These are phyloP conservation scores for Epirrita christyi DNA, from an alignment of 2,888 invertebrate species.

Conservation along the genomic window DNA sequence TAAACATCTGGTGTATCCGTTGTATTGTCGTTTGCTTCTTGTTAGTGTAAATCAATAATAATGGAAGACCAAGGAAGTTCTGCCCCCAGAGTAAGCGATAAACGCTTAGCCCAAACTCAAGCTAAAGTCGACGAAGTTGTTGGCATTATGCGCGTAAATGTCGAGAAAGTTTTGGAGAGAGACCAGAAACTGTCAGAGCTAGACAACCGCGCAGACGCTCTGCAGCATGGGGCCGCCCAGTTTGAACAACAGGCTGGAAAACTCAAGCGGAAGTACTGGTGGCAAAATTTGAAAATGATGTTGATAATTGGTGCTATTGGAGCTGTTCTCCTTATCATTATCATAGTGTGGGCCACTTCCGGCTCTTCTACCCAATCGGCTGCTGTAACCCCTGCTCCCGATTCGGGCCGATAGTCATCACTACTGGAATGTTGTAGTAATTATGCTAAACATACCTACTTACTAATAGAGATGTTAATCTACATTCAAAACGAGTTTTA, in stretches of 20 bases:
- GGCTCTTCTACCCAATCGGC: constrained; percentile 45
- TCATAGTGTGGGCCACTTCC: constrained; percentile 87
- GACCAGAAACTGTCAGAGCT: constrained; percentile 98
- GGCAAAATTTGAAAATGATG: constrained; percentile 99
- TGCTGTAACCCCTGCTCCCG: constrained; percentile 48
- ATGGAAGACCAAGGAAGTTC: constrained; percentile 83
- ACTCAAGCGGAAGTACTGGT: constrained; percentile 98
- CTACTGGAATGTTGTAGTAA: constrained; percentile 7
- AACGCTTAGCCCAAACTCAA: constrained; percentile 81
- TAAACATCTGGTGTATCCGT: neutral
- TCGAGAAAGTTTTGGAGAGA: constrained; percentile 98
- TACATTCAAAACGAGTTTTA: constrained; percentile 25
- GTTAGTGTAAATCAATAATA: constrained; percentile 21
- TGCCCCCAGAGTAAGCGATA: constrained; percentile 77
- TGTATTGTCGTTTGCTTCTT: neutral
- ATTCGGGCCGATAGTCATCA: constrained; percentile 58
- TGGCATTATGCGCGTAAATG: constrained; percentile 98
- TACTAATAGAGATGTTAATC: constrained; percentile 29
- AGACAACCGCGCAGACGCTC: constrained; percentile 97
- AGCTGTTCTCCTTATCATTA: constrained; percentile 91
- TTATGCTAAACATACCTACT: constrained; percentile 23
- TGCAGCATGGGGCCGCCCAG: constrained; percentile 97
- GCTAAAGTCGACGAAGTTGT: constrained; percentile 88
- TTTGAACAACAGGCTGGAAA: constrained; percentile 98
- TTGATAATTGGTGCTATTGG: constrained; percentile 95